Evolutionary conservation across 2,888 invertebrate genomes (phyloP).

Genomic region (Orgyia antiqua): DNA sequence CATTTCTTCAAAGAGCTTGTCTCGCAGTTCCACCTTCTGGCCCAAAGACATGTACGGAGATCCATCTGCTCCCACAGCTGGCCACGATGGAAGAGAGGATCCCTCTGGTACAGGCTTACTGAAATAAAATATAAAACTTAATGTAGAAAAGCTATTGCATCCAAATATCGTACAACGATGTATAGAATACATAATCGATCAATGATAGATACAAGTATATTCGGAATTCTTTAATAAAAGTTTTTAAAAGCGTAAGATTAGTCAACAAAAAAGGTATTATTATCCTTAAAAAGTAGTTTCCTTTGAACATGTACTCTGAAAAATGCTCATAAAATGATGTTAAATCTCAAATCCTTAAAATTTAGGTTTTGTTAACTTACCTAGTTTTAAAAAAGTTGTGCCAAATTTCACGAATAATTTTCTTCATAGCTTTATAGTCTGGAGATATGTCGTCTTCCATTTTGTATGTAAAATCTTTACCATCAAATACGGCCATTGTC

Average conservation of each 20-base stretch:
- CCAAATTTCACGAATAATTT: conserved; percentile 32
- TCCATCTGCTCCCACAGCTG: conserved; percentile 16
- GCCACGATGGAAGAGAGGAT: conserved; percentile 30
- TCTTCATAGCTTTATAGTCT: conserved; percentile 23
- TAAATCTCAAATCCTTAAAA: too few relatives aligned
- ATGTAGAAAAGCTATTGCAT: not conserved
- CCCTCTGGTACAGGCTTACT: not conserved
- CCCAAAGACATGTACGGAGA: conserved; percentile 12
- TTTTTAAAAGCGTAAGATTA: too few relatives aligned
- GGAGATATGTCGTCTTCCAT: conserved; percentile 14
- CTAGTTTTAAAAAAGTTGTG: conserved; percentile 38
- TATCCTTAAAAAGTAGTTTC: too few relatives aligned
- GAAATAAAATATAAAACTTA: not conserved
- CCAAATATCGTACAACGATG: too few relatives aligned
- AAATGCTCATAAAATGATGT: too few relatives aligned
- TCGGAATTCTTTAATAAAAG: too few relatives aligned
- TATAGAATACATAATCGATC: too few relatives aligned
- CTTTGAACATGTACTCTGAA: too few relatives aligned
- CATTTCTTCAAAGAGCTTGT: not conserved
- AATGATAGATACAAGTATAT: too few relatives aligned
- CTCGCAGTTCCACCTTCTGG: not conserved
- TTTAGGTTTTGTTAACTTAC: conserved; percentile 32
- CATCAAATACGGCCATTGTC: conserved; percentile 26
- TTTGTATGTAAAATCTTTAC: not conserved
- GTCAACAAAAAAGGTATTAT: too few relatives aligned